A percentile compares a stretch with the other conserved stretches of the same genome.
Conservation (phyloP, 2,797 vertebrate genomes). For the Acestrorhynchus altus region DNA sequence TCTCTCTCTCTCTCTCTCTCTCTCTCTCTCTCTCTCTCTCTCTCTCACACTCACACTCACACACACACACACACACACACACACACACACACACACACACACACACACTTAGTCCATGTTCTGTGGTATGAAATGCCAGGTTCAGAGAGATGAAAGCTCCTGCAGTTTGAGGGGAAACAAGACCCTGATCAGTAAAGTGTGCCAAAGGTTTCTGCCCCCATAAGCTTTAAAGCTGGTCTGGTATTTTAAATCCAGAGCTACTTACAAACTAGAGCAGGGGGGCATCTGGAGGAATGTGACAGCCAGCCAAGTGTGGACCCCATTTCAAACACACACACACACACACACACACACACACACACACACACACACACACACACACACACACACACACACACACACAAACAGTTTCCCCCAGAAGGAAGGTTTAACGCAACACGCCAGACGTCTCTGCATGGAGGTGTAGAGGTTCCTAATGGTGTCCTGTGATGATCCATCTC, state of each 20-base stretch:
- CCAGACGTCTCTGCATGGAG: too few species aligned
- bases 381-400: too few species aligned
- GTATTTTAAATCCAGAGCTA: conserved; percentile 53
- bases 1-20: too few species aligned
- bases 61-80: neutral
- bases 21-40: too few species aligned
- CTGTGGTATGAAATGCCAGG: neutral
- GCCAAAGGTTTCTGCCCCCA: conserved; percentile 23
- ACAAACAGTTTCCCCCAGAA: too few species aligned
- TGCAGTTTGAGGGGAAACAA: neutral
- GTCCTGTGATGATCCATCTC: too few species aligned
- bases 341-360: too few species aligned
- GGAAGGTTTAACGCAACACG: too few species aligned
- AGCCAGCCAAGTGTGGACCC: conserved; percentile 16
- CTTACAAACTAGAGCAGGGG: conserved; percentile 43
- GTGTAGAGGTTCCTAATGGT: too few species aligned
- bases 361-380: too few species aligned
- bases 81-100: neutral
- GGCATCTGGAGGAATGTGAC: conserved; percentile 44
- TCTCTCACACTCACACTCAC: neutral
- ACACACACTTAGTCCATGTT: neutral
- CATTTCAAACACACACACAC: conserved; percentile 11
- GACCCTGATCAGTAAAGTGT: conserved; percentile 16
- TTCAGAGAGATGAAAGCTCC: neutral
- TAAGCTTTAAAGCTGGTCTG: conserved; percentile 49